Evolutionary conservation across 2,113 vertebrate genomes (phyloP), one percentile per base, ranked within the genome.

Genomic region (Agapornis roseicollis): DNA sequence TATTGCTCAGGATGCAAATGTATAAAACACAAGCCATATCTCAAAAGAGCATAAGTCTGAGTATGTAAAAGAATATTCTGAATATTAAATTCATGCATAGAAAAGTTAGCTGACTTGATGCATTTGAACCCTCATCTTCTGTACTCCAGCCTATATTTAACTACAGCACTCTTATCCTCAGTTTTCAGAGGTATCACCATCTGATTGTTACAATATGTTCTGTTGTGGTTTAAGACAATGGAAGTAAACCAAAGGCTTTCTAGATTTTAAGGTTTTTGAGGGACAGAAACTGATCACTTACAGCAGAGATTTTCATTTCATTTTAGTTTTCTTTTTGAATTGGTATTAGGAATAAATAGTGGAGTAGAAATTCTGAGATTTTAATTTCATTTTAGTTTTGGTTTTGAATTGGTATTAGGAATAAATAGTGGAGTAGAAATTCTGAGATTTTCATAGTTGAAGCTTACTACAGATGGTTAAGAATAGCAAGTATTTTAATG

Each of bases 401-500:
- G 22, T 58, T 58, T 58, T 58, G 13, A 58, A n/a, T 58, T 58
- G 33, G 20, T 23, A 22, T 58, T 58, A 22, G n/a, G 33, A n/a
- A 56, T n/a, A n/a, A 56, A 56, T 56, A 56, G 33, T 56, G 20
- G 33, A n/a, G 55, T 56, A n/a, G 33, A 53, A 53, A 53, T 53
- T 56, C 55, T 56, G 55, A 22, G 33, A 23, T 56, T 56, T 56
- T 56, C 33, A 6, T 70, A 80, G 58, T 55, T 50, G 55, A 63
- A 58, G n/a, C 15, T 89, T 35, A 52, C 15, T 23, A 50, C 64
- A 10, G 49, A 52, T 20, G 80, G 24, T 71, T 90, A 42, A 68
- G 39, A 79, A 66, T 86, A 90, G 90, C 53, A 56, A 71, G 83
- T 88, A 58, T 80, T 42, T 86, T 95, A 87, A 87, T 65, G 63